Evolutionary conservation across 1,140 invertebrate species (phyloP).

Genomic region (Drosophila neocordata): DNA sequence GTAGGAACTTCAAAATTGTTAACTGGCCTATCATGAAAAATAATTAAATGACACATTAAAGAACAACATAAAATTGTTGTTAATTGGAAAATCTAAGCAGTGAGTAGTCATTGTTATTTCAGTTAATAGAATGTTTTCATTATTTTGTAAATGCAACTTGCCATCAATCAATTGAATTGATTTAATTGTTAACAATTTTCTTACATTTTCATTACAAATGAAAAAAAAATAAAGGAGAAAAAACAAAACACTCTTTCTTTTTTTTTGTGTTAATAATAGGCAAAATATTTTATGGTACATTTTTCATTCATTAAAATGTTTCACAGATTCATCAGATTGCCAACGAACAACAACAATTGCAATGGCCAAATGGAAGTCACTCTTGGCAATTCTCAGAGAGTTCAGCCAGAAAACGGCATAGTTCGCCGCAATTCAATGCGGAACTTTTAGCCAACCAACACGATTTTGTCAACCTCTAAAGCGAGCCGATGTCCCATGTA

Average conservation of each 20-base stretch:
- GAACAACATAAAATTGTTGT: too few relatives aligned
- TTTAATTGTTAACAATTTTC: slow-evolving; percentile 6
- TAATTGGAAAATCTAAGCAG: too few relatives aligned
- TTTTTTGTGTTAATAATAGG: neutral
- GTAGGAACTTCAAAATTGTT: too few relatives aligned
- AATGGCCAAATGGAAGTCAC: neutral
- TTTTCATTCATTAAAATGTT: slow-evolving; percentile 8
- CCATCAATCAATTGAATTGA: slow-evolving; percentile 3
- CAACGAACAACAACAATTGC: neutral
- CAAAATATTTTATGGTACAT: neutral
- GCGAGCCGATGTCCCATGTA: slow-evolving; percentile 38
- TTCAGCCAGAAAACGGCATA: slow-evolving; percentile 39
- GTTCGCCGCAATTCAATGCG: slow-evolving; percentile 67
- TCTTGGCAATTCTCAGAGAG: neutral
- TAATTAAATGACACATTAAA: too few relatives aligned
- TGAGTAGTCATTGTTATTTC: too few relatives aligned
- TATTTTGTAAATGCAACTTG: neutral
- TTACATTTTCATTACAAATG: neutral
- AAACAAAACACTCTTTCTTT: neutral
- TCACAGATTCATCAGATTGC: slow-evolving; percentile 3
- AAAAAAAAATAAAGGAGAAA: too few relatives aligned
- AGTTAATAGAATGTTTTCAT: too few relatives aligned
- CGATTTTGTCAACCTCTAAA: slow-evolving; percentile 75
- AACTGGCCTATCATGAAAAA: too few relatives aligned
- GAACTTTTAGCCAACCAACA: slow-evolving; percentile 58